These are phyloP conservation scores for Euwallacea fornicatus DNA, from an alignment of 1,140 invertebrate species.

Conservation along the genomic window DNA sequence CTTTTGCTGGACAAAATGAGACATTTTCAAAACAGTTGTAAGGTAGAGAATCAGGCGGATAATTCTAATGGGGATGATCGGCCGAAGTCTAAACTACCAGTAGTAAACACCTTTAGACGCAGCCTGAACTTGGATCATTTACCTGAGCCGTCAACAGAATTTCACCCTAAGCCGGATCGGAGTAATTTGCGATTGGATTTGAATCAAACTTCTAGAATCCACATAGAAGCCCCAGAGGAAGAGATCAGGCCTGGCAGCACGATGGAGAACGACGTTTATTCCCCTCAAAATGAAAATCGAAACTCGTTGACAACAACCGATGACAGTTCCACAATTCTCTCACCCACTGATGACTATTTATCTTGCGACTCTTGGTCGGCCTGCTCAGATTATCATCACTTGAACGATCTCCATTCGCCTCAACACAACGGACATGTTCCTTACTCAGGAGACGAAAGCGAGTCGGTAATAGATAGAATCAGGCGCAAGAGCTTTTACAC, in stretches of 20 bases:
- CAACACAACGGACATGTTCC: conserved; percentile 55
- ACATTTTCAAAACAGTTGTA: conserved; percentile 35
- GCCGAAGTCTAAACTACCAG: conserved; percentile 48
- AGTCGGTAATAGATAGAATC: conserved; percentile 76
- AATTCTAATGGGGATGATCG: conserved; percentile 39
- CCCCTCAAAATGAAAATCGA: conserved; percentile 53
- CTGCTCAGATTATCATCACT: conserved; percentile 60
- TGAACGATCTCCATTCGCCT: conserved; percentile 54
- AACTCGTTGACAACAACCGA: conserved; percentile 51
- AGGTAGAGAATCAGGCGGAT: conserved; percentile 35
- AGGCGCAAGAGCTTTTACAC: conserved; percentile 85
- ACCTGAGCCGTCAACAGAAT: conserved; percentile 31
- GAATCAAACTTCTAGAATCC: conserved; percentile 59
- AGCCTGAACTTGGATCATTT: conserved; percentile 48
- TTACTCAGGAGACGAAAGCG: conserved; percentile 52
- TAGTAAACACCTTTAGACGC: conserved; percentile 45
- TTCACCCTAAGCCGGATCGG: conserved; percentile 44
- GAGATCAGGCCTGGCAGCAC: conserved; percentile 1
- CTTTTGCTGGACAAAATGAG: conserved; percentile 44
- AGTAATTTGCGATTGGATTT: conserved; percentile 70
- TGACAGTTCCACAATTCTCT: conserved; percentile 56
- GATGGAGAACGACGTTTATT: background rate
- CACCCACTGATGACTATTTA: conserved; percentile 63
- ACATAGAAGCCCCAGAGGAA: conserved; percentile 4
- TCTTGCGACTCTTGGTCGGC: conserved; percentile 71